Evolutionary conservation across 2,888 invertebrate genomes (phyloP).

Genomic region (Cosmopolites sordidus): DNA sequence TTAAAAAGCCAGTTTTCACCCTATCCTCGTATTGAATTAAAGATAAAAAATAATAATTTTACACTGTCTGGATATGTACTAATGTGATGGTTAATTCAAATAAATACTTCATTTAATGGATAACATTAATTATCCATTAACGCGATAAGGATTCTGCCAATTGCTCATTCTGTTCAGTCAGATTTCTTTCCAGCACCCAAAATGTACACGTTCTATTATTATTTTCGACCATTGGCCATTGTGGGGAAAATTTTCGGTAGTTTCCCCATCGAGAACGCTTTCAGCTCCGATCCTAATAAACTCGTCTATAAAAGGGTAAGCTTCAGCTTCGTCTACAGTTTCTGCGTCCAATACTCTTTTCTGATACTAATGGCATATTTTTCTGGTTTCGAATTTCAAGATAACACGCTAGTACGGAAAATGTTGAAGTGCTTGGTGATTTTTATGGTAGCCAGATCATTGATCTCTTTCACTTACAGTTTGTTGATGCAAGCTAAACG

Average conservation of each 20-base stretch:
- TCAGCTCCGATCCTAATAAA: slow-evolving; percentile 17
- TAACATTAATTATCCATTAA: no score
- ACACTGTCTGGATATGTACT: no score
- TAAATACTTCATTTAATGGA: no score
- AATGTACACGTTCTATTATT: slow-evolving; percentile 30
- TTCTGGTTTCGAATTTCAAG: slow-evolving; percentile 23
- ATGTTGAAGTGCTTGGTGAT: slow-evolving; percentile 15
- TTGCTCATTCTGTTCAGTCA: no score
- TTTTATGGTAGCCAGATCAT: slow-evolving; percentile 26
- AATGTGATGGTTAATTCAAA: no score
- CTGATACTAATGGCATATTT: slow-evolving; percentile 18
- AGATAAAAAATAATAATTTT: no score
- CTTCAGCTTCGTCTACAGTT: slow-evolving; percentile 8
- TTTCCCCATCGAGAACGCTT: slow-evolving; percentile 32
- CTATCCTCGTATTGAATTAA: no score
- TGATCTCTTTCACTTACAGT: slow-evolving; percentile 26
- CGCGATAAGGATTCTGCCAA: no score
- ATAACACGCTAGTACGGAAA: neutral
- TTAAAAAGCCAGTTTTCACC: no score
- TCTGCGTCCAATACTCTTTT: slow-evolving; percentile 25
- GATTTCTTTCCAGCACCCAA: neutral
- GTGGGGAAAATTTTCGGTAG: slow-evolving; percentile 30
- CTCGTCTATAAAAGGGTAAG: slow-evolving; percentile 27
- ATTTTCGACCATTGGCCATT: slow-evolving; percentile 33
- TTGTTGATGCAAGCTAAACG: slow-evolving; percentile 22